Percentiles rank a stretch among this genome's conserved stretches.
These are phyloP conservation scores for Aselliscus stoliczkanus DNA, from an alignment of 2,797 vertebrate genomes.

Conservation along the genomic window DNA sequence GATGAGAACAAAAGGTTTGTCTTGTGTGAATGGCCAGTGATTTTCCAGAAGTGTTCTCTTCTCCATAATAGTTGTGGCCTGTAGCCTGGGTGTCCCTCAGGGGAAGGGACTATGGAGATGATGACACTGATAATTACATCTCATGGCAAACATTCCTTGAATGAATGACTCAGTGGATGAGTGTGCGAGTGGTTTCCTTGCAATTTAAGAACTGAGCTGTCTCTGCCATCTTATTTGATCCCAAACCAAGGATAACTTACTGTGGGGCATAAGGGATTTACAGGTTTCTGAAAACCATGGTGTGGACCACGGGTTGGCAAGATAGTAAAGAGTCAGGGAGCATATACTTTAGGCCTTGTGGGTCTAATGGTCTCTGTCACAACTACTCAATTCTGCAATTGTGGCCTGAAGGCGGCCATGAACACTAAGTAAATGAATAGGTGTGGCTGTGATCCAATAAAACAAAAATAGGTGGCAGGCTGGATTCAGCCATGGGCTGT, in stretches of 20 bases:
- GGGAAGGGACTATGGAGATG: neutral
- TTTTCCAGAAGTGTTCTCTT: neutral
- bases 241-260: neutral
- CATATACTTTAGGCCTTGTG: neutral
- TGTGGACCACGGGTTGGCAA: neutral
- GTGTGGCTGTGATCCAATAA: neutral
- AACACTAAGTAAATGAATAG: neutral
- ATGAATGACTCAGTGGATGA: neutral
- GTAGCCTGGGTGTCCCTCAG: neutral
- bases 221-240: neutral
- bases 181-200: neutral
- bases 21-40: neutral
- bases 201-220: neutral
- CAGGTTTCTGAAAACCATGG: constrained; percentile 67
- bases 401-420: neutral
- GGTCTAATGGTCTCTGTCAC: neutral
- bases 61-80: neutral
- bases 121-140: neutral
- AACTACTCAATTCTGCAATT: neutral
- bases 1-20: neutral
- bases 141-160: neutral
- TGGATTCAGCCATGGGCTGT: constrained; percentile 15
- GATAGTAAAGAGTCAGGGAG: neutral
- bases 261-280: constrained; percentile 48
- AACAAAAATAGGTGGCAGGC: constrained; percentile 65